Evolutionary conservation across 2,888 invertebrate species (phyloP).

Genomic region (Theodoxus fluviatilis): DNA sequence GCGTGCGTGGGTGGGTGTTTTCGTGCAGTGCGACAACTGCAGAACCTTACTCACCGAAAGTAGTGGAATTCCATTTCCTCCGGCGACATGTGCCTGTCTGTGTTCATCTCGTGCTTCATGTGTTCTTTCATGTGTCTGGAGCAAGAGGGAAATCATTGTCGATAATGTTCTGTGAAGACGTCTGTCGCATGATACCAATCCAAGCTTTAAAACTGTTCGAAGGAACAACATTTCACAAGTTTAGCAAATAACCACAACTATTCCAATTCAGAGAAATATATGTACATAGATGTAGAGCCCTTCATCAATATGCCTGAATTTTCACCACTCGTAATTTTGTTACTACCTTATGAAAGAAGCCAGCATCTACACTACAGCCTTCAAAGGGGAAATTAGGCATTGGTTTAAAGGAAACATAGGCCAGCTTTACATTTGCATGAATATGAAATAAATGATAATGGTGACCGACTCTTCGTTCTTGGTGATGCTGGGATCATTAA

Average conservation of each 20-base stretch:
- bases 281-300: too few relatives aligned
- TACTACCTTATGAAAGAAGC: too few relatives aligned
- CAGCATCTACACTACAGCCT: too few relatives aligned
- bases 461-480: slow-evolving; percentile 46
- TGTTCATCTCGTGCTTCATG: slow-evolving; percentile 72
- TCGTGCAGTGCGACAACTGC: background rate
- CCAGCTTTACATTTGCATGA: slow-evolving; percentile 14
- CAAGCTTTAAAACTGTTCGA: too few relatives aligned
- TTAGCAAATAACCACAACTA: too few relatives aligned
- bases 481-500: slow-evolving; percentile 46
- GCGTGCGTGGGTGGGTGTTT: slow-evolving; percentile 4
- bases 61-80: slow-evolving; percentile 87
- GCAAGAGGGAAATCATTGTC: background rate
- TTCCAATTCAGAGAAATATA: background rate
- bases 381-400: too few relatives aligned
- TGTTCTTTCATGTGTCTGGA: slow-evolving; percentile 82
- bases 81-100: slow-evolving; percentile 74
- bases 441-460: background rate
- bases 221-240: too few relatives aligned
- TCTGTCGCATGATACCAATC: too few relatives aligned
- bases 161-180: too few relatives aligned
- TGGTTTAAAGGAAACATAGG: background rate
- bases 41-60: slow-evolving; percentile 71
- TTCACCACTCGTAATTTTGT: too few relatives aligned
- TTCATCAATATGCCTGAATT: too few relatives aligned